Conservation (phyloP, 2,113 vertebrate genomes). For the Microtus montanus region DNA sequence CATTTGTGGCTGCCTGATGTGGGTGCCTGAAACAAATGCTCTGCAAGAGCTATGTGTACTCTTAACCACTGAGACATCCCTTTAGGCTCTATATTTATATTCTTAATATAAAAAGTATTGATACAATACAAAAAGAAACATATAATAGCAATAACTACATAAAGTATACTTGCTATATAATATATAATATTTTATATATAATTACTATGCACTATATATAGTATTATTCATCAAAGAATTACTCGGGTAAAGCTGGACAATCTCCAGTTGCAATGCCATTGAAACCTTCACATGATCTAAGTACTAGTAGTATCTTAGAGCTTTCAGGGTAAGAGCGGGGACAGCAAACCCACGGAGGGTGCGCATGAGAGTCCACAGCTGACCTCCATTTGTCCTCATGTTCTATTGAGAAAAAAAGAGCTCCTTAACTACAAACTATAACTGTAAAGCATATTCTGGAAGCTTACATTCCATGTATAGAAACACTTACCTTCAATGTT, state of each 20-base stretch:
- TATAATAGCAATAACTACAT: background rate
- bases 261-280: background rate
- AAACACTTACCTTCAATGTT: background rate
- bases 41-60: background rate
- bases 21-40: background rate
- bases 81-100: background rate
- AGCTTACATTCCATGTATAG: background rate
- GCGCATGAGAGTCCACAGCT: background rate
- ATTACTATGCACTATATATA: background rate
- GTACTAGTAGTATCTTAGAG: background rate
- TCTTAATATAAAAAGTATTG: background rate
- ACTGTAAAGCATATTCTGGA: background rate
- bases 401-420: background rate
- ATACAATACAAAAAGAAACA: background rate
- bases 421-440: background rate
- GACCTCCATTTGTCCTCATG: background rate
- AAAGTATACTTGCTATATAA: background rate
- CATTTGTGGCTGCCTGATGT: background rate
- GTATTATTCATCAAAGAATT: conserved; percentile 33
- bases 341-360: background rate
- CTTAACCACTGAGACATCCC: background rate
- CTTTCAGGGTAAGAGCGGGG: background rate
- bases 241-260: background rate
- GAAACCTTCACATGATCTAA: background rate
- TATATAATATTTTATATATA: background rate